A percentile compares a stretch with the other conserved stretches of the same genome.
Evolutionary conservation across 2,113 vertebrate species (phyloP).

Genomic region (Cephalopterus ornatus): DNA sequence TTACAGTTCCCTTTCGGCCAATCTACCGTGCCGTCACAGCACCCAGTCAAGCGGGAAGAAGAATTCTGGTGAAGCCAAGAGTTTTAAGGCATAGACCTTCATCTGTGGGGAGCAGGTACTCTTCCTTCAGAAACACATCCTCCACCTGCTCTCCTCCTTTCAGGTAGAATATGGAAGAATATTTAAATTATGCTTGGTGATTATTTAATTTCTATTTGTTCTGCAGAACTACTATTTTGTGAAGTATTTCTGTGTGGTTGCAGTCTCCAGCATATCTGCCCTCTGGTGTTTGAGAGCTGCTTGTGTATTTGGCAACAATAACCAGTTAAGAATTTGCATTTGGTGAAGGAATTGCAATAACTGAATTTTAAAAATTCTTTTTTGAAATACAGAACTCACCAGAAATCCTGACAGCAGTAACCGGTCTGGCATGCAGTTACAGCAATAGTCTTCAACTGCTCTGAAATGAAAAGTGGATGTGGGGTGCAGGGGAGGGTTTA

Average conservation of each 20-base stretch:
- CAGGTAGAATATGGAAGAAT: not conserved
- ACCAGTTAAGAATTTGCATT: not conserved
- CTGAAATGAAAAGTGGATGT: not conserved
- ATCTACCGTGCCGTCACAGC: fast-evolving
- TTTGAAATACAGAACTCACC: not conserved
- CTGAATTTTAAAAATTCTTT: not conserved
- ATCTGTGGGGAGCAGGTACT: not conserved
- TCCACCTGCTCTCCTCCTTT: not conserved
- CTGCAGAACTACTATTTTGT: not conserved
- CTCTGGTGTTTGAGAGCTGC: not conserved
- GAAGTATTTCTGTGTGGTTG: not conserved
- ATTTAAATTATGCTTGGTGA: not conserved
- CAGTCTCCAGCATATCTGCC: not conserved
- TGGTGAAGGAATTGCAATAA: not conserved
- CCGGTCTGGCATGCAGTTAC: not conserved
- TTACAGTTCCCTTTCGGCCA: not conserved
- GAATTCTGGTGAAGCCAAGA: not conserved
- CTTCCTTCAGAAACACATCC: not conserved
- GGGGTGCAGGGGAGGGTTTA: not conserved
- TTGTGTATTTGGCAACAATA: not conserved
- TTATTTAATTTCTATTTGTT: not conserved
- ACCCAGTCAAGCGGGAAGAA: not conserved
- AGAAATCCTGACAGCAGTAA: not conserved
- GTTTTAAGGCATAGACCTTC: not conserved
- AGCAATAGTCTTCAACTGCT: not conserved